Evolutionary conservation across 2,797 vertebrate species (phyloP).

Genomic region (Zenarchopterus dispar): DNA sequence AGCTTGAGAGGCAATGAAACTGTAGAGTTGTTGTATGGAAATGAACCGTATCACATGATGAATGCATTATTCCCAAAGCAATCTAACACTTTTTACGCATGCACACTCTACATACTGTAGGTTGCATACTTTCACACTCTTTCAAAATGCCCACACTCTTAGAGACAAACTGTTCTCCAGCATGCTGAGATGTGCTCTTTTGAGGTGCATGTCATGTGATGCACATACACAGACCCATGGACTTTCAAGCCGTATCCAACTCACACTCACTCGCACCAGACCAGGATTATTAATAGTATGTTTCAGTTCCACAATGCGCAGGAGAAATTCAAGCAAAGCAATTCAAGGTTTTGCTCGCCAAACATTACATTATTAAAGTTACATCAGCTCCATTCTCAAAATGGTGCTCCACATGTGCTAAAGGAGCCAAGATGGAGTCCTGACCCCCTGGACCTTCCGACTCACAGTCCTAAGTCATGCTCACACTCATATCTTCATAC

Average conservation of each 20-base stretch:
- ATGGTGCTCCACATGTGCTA: constrained; percentile 25
- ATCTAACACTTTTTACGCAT: constrained; percentile 30
- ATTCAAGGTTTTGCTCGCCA: constrained; percentile 45
- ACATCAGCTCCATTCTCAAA: constrained; percentile 48
- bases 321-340: constrained; percentile 72
- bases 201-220: constrained; percentile 63
- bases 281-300: constrained; percentile 71
- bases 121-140: constrained; percentile 20
- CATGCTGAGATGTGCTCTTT: constrained; percentile 42
- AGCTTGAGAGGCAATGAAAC: constrained; percentile 10
- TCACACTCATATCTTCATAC: constrained; percentile 45
- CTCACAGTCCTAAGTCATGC: constrained; percentile 27
- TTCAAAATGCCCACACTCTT: constrained; percentile 26
- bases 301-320: constrained; percentile 74
- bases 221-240: constrained; percentile 64
- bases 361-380: constrained; percentile 70
- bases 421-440: constrained; percentile 1
- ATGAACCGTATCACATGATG: constrained; percentile 35
- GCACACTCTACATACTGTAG: constrained; percentile 38
- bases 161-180: constrained; percentile 48
- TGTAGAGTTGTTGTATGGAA: constrained; percentile 35
- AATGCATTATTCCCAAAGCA: constrained; percentile 47
- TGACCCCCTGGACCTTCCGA: neutral
- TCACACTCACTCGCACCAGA: constrained; percentile 50
- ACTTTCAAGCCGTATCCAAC: constrained; percentile 60